Evolutionary conservation across 2,888 invertebrate genomes (phyloP).

Genomic region (Sepiola atlantica): DNA sequence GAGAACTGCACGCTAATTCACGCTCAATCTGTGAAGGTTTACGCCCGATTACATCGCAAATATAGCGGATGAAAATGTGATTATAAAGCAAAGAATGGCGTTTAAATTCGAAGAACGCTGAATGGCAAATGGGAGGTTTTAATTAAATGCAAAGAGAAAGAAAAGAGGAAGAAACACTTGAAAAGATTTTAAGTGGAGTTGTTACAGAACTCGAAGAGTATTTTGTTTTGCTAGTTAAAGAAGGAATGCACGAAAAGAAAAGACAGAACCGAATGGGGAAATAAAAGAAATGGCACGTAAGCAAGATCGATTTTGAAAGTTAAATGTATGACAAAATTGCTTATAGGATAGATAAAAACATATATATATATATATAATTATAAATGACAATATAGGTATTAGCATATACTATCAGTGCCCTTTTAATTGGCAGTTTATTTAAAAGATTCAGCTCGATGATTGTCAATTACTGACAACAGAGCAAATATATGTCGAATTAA

Average conservation of each 20-base stretch:
- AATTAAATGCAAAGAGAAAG: conserved; percentile 9
- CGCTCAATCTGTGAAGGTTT: conserved; percentile 8
- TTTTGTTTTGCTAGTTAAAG: not conserved
- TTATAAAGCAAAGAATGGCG: conserved; percentile 8
- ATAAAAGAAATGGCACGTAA: not conserved
- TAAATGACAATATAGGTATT: too few relatives aligned
- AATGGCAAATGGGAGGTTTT: conserved; percentile 19
- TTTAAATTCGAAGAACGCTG: conserved; percentile 23
- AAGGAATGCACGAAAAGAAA: not conserved
- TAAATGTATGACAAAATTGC: too few relatives aligned
- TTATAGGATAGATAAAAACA: too few relatives aligned
- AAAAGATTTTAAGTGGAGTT: conserved; percentile 2
- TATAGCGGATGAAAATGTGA: conserved; percentile 20
- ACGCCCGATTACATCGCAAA: conserved; percentile 20
- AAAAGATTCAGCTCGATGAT: too few relatives aligned
- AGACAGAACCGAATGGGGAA: not conserved
- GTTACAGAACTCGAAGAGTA: not conserved
- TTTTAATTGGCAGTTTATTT: too few relatives aligned
- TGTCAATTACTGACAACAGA: too few relatives aligned
- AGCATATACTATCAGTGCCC: too few relatives aligned
- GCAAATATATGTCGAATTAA: too few relatives aligned
- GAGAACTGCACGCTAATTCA: conserved; percentile 2
- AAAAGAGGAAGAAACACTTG: not conserved
- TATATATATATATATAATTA: too few relatives aligned
- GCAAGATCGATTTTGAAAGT: not conserved